Percentiles rank a stretch among this genome's conserved stretches.
phyloP scores from a whole-genome alignment of 2,113 vertebrate species.

The Thalassarche chlororhynchos region DNA sequence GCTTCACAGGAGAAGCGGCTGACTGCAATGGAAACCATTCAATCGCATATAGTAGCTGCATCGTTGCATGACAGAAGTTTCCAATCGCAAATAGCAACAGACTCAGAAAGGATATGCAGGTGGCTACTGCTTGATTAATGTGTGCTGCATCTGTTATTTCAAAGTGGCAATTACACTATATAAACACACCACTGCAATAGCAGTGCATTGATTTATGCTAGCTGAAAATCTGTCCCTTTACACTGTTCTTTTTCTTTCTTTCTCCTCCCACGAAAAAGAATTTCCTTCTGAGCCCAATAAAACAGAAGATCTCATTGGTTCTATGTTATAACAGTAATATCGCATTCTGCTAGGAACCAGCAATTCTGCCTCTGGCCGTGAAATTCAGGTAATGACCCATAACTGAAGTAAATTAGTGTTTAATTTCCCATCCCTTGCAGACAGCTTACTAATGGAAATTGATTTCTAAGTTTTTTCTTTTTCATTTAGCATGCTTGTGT shows the following conservation, averaged over 20 bases:
- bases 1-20: neutral
- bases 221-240: neutral
- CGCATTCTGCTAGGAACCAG: neutral
- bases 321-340: neutral
- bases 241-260: accelerated
- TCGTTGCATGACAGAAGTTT: neutral
- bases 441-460: constrained; percentile 45
- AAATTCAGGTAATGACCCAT: constrained; percentile 61
- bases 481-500: neutral
- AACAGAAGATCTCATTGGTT: neutral
- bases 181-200: neutral
- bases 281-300: neutral
- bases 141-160: neutral
- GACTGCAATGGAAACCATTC: neutral
- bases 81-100: neutral
- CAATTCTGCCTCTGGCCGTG: neutral
- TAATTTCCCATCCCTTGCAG: constrained; percentile 18
- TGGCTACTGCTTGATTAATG: neutral
- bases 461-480: constrained; percentile 22
- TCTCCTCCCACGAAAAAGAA: neutral
- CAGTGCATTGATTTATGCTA: neutral
- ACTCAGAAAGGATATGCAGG: neutral
- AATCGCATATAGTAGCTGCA: accelerated
- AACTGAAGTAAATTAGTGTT: constrained; percentile 51
- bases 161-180: neutral